Percentiles rank a stretch among this genome's conserved stretches.
These are phyloP conservation scores for Phaetusa simplex DNA, from an alignment of 2,113 vertebrate species.

Conservation along the genomic window DNA sequence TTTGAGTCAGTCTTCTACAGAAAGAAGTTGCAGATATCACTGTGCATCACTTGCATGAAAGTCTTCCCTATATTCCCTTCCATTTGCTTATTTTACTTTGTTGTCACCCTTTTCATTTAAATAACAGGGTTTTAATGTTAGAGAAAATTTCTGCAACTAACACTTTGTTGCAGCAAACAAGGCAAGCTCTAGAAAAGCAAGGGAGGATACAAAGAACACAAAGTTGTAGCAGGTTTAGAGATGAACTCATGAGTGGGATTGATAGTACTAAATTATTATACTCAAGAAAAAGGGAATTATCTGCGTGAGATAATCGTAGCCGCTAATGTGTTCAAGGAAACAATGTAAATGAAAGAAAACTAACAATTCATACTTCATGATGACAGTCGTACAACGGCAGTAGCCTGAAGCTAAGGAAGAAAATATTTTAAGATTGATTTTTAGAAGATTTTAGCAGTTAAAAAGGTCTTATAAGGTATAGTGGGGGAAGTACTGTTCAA, in stretches of 20 bases:
- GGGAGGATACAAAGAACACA: not conserved
- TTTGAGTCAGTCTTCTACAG: not conserved
- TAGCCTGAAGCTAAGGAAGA: not conserved
- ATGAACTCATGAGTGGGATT: not conserved
- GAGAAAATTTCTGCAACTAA: not conserved
- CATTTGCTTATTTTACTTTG: not conserved
- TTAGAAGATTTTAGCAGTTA: not conserved
- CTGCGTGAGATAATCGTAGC: rapidly evolving
- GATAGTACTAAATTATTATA: not conserved
- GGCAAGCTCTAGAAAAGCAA: not conserved
- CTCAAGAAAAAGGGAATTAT: not conserved
- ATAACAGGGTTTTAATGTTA: not conserved
- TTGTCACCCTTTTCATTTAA: not conserved
- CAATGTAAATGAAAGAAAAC: not conserved
- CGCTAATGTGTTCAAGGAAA: not conserved
- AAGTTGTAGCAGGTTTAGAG: not conserved
- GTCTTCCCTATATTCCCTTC: not conserved
- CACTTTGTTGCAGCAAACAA: not conserved
- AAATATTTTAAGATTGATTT: not conserved
- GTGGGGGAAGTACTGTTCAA: not conserved
- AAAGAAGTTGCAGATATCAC: not conserved
- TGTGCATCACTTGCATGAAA: not conserved
- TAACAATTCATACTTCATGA: not conserved
- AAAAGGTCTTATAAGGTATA: not conserved
- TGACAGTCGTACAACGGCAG: not conserved